These are phyloP conservation scores for Ophion obscuratus DNA, from an alignment of 2,888 invertebrate genomes.

Conservation along the genomic window DNA sequence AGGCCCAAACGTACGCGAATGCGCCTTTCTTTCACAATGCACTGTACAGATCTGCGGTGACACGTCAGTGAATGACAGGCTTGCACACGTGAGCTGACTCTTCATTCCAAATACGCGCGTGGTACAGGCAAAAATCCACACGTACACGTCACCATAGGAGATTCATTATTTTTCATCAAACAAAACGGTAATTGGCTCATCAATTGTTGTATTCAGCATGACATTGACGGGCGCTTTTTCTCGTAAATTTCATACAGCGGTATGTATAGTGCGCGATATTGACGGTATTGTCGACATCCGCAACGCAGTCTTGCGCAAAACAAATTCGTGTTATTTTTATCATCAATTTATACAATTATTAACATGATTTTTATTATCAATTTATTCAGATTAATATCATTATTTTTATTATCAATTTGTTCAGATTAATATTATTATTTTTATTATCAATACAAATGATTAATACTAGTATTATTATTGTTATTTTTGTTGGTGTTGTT, in stretches of 20 bases:
- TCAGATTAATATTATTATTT: background rate
- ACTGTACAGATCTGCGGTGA: background rate
- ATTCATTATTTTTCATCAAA: slow-evolving; percentile 79
- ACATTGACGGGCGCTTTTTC: slow-evolving; percentile 26
- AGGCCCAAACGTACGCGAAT: background rate
- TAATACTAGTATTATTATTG: background rate
- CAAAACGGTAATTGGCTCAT: slow-evolving; percentile 78
- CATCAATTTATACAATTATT: background rate
- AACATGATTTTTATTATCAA: background rate
- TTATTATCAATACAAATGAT: background rate
- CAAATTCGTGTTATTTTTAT: background rate
- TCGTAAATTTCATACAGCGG: background rate
- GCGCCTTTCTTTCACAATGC: too few relatives aligned
- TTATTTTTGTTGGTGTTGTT: too few relatives aligned
- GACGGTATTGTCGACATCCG: background rate
- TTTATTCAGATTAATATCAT: too few relatives aligned
- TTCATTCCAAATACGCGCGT: background rate
- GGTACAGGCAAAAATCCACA: background rate
- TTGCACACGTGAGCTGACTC: slow-evolving; percentile 13
- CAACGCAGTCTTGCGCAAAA: background rate
- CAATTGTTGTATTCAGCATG: slow-evolving; percentile 78
- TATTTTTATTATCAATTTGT: background rate
- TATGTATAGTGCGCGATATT: background rate
- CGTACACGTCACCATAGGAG: slow-evolving; percentile 47
- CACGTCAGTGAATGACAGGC: slow-evolving; percentile 10